Evolutionary conservation across 2,888 invertebrate species (phyloP).

Genomic region (Phortica okadai): DNA sequence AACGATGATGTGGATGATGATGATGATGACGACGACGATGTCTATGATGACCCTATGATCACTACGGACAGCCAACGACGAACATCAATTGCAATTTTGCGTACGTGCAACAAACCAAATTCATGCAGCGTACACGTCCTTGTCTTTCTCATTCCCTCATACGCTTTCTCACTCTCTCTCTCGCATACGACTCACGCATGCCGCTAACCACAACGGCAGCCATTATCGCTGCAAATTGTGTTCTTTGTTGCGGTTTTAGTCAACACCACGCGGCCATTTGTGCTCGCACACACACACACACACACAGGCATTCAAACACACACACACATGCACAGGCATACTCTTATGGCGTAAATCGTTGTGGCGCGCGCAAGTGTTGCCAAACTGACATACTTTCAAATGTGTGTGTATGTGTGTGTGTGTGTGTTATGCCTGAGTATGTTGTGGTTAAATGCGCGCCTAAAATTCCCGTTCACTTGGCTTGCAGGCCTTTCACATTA

Average conservation of each 20-base stretch:
- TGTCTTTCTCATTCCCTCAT: background rate
- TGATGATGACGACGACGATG: background rate
- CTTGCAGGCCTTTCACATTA: background rate
- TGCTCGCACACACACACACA: background rate
- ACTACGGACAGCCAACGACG: background rate
- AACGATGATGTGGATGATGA: background rate
- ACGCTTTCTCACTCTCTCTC: conserved; percentile 48
- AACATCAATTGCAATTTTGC: conserved; percentile 9
- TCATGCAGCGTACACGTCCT: too few species aligned
- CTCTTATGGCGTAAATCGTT: conserved; percentile 17
- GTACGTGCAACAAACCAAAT: too few species aligned
- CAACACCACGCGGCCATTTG: background rate
- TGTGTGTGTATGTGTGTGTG: conserved; percentile 13
- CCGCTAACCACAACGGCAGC: conserved; percentile 23
- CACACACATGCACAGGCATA: background rate
- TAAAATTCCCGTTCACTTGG: background rate
- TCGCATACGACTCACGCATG: conserved; percentile 37
- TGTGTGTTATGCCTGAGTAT: conserved; percentile 3
- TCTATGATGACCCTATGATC: too few species aligned
- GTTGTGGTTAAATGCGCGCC: conserved; percentile 10
- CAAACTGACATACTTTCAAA: conserved; percentile 15
- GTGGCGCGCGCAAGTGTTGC: conserved; percentile 24
- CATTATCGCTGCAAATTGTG: conserved; percentile 69
- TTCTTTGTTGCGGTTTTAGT: conserved; percentile 62
- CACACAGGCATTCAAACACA: background rate